Evolutionary conservation across 2,888 invertebrate genomes (phyloP).

Genomic region (Agonopterix arenella): DNA sequence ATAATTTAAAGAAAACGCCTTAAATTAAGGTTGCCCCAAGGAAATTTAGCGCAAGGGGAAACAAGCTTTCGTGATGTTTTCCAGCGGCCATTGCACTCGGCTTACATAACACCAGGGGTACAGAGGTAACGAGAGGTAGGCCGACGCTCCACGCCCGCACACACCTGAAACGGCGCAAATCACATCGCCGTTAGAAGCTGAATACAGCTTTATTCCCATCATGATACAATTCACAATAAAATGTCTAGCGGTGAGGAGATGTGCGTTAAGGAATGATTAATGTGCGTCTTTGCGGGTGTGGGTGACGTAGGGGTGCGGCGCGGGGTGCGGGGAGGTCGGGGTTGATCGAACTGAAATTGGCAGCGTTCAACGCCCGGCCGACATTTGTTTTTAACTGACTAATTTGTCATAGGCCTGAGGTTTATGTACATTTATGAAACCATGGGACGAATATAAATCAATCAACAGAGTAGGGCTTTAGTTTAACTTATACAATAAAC

Average conservation of each 20-base stretch:
- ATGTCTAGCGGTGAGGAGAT: conserved; percentile 29
- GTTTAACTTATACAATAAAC: too few species aligned
- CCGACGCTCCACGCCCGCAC: conserved; percentile 20
- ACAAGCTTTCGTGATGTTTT: conserved; percentile 49
- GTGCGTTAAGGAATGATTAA: conserved; percentile 57
- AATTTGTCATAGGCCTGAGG: conserved; percentile 34
- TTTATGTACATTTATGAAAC: not conserved
- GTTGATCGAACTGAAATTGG: conserved; percentile 70
- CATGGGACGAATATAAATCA: too few species aligned
- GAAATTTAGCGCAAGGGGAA: conserved; percentile 39
- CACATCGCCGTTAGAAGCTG: conserved; percentile 21
- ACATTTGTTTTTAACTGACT: conserved; percentile 45
- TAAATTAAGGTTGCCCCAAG: conserved; percentile 39
- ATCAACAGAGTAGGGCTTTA: too few species aligned
- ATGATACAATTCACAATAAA: conserved; percentile 42
- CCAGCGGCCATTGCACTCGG: conserved; percentile 70
- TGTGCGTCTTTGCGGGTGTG: conserved; percentile 52
- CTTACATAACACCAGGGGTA: conserved; percentile 70
- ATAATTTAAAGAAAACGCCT: conserved; percentile 30
- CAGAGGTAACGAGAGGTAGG: conserved; percentile 64
- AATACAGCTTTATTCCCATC: conserved; percentile 38
- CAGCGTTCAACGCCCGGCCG: conserved; percentile 55
- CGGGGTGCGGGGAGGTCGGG: conserved; percentile 34
- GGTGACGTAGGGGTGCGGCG: conserved; percentile 28
- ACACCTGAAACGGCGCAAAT: conserved; percentile 28